Evolutionary conservation across 2,113 vertebrate genomes (phyloP).

Genomic region (Oceanodroma tethys): DNA sequence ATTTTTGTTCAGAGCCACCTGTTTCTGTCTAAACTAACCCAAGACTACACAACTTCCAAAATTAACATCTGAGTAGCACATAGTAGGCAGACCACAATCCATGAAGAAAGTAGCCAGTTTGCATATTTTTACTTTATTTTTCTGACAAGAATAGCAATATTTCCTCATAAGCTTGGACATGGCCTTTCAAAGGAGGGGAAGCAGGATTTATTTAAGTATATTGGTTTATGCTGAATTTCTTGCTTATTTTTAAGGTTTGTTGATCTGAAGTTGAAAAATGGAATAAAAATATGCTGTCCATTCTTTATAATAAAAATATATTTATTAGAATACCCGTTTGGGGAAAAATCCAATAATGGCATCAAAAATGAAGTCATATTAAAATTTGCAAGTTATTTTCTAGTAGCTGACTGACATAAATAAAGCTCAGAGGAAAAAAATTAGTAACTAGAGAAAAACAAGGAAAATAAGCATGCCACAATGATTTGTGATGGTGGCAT

Average conservation of each 20-base stretch:
- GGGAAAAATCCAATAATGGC: fast-evolving
- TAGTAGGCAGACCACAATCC: background rate
- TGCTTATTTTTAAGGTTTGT: background rate
- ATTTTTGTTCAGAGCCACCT: background rate
- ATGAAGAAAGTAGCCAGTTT: background rate
- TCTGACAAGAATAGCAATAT: background rate
- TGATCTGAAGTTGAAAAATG: background rate
- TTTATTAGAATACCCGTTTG: background rate
- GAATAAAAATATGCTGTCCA: background rate
- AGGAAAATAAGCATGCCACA: background rate
- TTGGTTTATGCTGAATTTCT: background rate
- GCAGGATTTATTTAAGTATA: background rate
- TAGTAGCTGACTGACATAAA: background rate
- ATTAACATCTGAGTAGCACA: background rate
- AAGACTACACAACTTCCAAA: background rate
- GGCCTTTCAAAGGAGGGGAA: background rate
- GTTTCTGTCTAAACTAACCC: background rate
- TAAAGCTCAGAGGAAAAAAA: background rate
- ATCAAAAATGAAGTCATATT: background rate
- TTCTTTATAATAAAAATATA: background rate
- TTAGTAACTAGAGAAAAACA: background rate
- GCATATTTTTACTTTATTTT: background rate
- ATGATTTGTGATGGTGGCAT: background rate
- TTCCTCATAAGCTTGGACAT: background rate
- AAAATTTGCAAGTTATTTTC: background rate